phyloP scores from a whole-genome alignment of 2,888 invertebrate species.

The Germaria angustata region DNA sequence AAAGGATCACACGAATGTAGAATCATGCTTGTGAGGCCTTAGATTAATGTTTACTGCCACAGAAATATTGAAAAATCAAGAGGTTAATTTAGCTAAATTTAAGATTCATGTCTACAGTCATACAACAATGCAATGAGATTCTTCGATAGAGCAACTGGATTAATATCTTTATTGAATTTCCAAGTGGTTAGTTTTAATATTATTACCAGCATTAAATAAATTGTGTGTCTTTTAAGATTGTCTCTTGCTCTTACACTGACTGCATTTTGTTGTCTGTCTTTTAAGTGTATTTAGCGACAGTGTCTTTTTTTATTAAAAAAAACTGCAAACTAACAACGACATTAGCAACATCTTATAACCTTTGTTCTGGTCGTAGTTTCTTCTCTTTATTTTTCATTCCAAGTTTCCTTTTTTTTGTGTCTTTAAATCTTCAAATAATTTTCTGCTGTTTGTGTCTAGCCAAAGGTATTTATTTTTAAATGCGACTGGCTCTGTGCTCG shows the following conservation, averaged over 20 bases:
- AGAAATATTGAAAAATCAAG: too few relatives aligned
- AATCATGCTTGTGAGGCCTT: too few relatives aligned
- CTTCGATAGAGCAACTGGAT: too few relatives aligned
- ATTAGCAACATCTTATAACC: slow-evolving; percentile 55
- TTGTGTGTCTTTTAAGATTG: background rate
- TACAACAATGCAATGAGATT: too few relatives aligned
- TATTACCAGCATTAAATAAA: background rate
- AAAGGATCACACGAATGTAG: too few relatives aligned
- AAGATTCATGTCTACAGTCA: too few relatives aligned
- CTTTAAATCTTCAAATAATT: slow-evolving; percentile 39
- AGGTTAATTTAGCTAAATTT: too few relatives aligned
- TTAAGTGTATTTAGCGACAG: slow-evolving; percentile 20
- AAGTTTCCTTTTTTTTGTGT: background rate
- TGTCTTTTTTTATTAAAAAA: background rate
- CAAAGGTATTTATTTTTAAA: slow-evolving; percentile 37
- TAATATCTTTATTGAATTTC: too few relatives aligned
- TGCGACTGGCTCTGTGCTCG: slow-evolving; percentile 1
- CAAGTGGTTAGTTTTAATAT: background rate
- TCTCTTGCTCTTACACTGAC: background rate
- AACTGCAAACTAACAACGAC: slow-evolving; percentile 5
- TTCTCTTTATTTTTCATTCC: background rate
- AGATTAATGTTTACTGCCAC: too few relatives aligned
- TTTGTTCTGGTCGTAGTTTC: slow-evolving; percentile 52
- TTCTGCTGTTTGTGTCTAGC: slow-evolving; percentile 43
- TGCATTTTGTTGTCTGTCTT: slow-evolving; percentile 9